Evolutionary conservation across 2,888 invertebrate genomes (phyloP), one percentile per base, ranked within the genome.

Genomic region (Steinernema hermaphroditum): DNA sequence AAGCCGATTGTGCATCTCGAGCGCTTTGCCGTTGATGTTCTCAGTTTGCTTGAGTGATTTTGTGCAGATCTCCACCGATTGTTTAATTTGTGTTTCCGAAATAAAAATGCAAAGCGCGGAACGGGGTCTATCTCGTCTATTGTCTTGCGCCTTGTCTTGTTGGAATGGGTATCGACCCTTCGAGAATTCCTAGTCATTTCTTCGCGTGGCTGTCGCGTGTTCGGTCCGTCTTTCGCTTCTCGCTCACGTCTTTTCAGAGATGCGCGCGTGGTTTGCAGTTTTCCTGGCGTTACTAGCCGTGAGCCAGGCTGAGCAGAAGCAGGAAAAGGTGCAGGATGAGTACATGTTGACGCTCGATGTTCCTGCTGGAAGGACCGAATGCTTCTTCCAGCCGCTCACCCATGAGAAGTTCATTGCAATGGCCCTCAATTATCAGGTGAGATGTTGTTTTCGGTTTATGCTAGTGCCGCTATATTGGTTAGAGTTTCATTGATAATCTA

Each of bases 371-470:
- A 68, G 68, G 29, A 29, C 76, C 16, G 78, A 80, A 41, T 80
- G 81, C 54, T 71, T 77, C 69, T 82, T 69, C 43, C 79, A 83
- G 50, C 54, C 77, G 41, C 69, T 80, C 34, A 46, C 68, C 2
- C 57, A 82, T 41, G 41, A 69, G 34, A 79, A 77, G 54, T 71
- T 77, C 70, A 70, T 62, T 14, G 57, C 75, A 1, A 73, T 80
- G 46, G 81, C 83, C 49, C 16, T 82, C 12, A 81, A 77, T 68
- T 94, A 93, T 86, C 93, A 93, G 90, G 91, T 89, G 29, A 27
- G 37, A 62, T 68, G 24, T 19, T 37, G 32, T 68, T 34, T 68
- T 19, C 16, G 14, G 49, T 9, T 70, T 24, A 29, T 27, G 16
- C 14, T 22, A 43, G 4, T 24, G 37, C 16, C 6, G 72, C 78